phyloP scores from a whole-genome alignment of 2,888 invertebrate genomes.

The Leptura quadrifasciata region DNA sequence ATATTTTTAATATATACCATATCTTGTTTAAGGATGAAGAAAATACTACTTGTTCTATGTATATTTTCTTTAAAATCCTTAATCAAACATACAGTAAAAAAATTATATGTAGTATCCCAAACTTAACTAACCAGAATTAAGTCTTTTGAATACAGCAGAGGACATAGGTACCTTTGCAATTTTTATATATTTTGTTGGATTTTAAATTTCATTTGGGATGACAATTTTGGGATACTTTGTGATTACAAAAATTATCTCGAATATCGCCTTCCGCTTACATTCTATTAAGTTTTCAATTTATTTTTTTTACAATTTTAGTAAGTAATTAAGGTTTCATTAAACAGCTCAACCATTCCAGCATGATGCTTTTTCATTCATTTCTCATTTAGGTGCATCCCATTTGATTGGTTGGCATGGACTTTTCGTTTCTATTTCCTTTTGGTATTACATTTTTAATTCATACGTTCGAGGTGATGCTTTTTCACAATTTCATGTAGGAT shows the following conservation, averaged over 20 bases:
- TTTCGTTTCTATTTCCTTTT: conserved; percentile 25
- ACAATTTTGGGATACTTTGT: conserved; percentile 36
- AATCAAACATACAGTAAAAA: background rate
- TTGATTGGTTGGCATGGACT: conserved; percentile 26
- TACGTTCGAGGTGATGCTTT: conserved; percentile 18
- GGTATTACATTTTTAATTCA: conserved; percentile 13
- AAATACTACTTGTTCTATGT: background rate
- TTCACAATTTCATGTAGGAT: conserved; percentile 8
- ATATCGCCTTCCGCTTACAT: conserved; percentile 29
- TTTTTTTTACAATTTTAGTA: conserved; percentile 18
- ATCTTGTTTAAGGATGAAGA: conserved; percentile 23
- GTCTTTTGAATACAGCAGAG: background rate
- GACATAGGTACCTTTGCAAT: background rate
- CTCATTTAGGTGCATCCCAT: conserved; percentile 38
- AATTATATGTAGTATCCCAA: conserved; percentile 22
- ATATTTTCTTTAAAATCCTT: conserved; percentile 1
- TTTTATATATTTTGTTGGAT: background rate
- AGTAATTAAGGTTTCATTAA: conserved; percentile 66
- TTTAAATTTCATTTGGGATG: conserved; percentile 13
- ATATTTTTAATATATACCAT: conserved; percentile 11
- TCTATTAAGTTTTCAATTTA: conserved; percentile 26
- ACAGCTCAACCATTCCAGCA: conserved; percentile 69
- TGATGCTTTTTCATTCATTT: conserved; percentile 43
- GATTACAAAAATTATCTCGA: conserved; percentile 25
- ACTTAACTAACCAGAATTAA: background rate